phyloP scores from a whole-genome alignment of 2,797 vertebrate genomes.

The Cyprinella venusta region DNA sequence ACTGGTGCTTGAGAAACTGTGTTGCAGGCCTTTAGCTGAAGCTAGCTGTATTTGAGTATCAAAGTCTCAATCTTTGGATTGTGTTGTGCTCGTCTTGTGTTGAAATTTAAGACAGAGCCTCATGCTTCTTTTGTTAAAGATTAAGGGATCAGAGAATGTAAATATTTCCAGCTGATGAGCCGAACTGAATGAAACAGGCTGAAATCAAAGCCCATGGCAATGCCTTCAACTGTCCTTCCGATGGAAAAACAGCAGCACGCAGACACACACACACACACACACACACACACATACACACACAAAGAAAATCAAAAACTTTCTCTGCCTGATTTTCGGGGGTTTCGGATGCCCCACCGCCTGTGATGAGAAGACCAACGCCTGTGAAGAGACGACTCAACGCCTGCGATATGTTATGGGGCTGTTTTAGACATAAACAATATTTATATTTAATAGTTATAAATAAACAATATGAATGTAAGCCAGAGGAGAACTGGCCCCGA shows the following conservation, averaged over 20 bases:
- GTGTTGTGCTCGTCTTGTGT: background rate
- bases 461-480: too few relatives aligned
- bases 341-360: too few relatives aligned
- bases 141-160: constrained; percentile 44
- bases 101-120: constrained; percentile 29
- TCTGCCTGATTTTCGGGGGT: too few relatives aligned
- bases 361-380: too few relatives aligned
- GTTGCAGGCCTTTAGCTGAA: background rate
- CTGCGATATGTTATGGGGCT: too few relatives aligned
- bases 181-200: constrained; percentile 4
- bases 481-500: too few relatives aligned
- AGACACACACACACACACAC: background rate
- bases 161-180: constrained; percentile 35
- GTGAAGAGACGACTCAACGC: too few relatives aligned
- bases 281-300: background rate
- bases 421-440: too few relatives aligned
- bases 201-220: constrained; percentile 11
- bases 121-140: constrained; percentile 48
- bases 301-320: background rate
- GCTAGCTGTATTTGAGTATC: background rate
- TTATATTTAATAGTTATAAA: too few relatives aligned
- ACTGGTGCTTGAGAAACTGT: background rate
- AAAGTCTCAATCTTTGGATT: background rate
- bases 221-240: constrained; percentile 14
- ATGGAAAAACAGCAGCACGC: constrained; percentile 1